Conservation (phyloP, 2,888 invertebrate species). For the Mesorhabditis spiculigera region DNA sequence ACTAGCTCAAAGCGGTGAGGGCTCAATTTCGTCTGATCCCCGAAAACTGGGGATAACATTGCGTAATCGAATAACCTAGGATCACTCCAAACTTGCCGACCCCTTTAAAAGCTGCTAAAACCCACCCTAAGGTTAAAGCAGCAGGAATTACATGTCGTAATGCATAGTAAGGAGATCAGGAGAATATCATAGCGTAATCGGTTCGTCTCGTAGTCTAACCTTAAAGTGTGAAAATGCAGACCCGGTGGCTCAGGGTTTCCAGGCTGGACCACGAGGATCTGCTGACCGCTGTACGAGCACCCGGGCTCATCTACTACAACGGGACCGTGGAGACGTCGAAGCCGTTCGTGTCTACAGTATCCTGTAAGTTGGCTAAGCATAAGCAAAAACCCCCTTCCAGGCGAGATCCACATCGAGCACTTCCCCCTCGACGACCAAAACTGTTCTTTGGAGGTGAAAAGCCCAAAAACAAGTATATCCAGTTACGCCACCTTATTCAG, state of each 20-base stretch:
- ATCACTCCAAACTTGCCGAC: too few species aligned
- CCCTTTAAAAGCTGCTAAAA: too few species aligned
- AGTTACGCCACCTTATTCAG: slow-evolving; percentile 20
- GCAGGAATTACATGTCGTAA: too few species aligned
- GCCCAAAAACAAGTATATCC: neutral
- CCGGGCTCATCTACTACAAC: slow-evolving; percentile 41
- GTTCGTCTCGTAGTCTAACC: neutral
- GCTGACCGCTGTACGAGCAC: slow-evolving; percentile 45
- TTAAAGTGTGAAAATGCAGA: slow-evolving; percentile 3
- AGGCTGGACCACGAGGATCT: slow-evolving; percentile 55
- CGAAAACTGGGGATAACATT: too few species aligned
- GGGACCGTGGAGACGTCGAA: slow-evolving; percentile 50
- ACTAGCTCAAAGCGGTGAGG: too few species aligned
- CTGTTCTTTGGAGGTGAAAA: slow-evolving; percentile 49
- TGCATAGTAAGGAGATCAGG: too few species aligned
- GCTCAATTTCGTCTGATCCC: too few species aligned
- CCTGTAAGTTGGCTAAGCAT: slow-evolving; percentile 22
- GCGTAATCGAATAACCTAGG: too few species aligned
- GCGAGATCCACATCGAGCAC: slow-evolving; percentile 45
- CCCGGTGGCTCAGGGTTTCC: slow-evolving; percentile 20
- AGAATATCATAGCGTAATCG: too few species aligned
- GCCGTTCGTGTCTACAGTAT: slow-evolving; percentile 54
- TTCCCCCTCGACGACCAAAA: slow-evolving; percentile 46
- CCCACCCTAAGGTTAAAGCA: too few species aligned
- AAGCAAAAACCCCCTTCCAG: slow-evolving; percentile 12